phyloP scores from a whole-genome alignment of 2,888 invertebrate species.

The Elmis aenea region DNA sequence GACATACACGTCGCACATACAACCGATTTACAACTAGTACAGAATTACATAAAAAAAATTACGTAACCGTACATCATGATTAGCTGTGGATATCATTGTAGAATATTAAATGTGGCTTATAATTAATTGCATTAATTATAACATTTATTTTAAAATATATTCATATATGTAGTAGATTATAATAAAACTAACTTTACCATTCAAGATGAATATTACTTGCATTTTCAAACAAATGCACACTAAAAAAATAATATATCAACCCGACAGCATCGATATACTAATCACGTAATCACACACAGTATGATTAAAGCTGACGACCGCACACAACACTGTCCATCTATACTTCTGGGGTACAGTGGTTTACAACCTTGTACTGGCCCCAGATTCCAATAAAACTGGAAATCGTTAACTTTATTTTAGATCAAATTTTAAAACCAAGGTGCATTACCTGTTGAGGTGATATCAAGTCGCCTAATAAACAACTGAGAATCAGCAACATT shows the following conservation, averaged over 20 bases:
- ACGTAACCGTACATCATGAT: no score
- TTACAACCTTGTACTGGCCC: slow-evolving; percentile 26
- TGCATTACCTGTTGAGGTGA: slow-evolving; percentile 10
- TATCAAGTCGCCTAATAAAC: neutral
- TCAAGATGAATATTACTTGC: slow-evolving; percentile 34
- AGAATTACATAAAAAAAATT: no score
- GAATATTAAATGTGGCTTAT: no score
- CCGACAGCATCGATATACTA: slow-evolving; percentile 49
- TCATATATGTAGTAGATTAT: no score
- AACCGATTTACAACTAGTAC: no score
- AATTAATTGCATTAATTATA: no score
- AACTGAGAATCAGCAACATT: neutral
- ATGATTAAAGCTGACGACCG: slow-evolving; percentile 41
- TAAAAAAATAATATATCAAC: slow-evolving; percentile 40
- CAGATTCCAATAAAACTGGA: slow-evolving; percentile 50
- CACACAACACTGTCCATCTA: slow-evolving; percentile 22
- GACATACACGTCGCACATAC: no score
- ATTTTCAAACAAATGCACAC: slow-evolving; percentile 50
- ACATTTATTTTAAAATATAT: no score
- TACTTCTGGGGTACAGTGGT: slow-evolving; percentile 21
- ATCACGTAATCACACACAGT: slow-evolving; percentile 51
- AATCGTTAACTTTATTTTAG: slow-evolving; percentile 34
- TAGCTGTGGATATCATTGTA: no score
- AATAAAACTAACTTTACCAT: no score
- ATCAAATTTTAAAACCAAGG: slow-evolving; percentile 28